phyloP scores from a whole-genome alignment of 2,113 vertebrate species.

The Phaethornis superciliosus region DNA sequence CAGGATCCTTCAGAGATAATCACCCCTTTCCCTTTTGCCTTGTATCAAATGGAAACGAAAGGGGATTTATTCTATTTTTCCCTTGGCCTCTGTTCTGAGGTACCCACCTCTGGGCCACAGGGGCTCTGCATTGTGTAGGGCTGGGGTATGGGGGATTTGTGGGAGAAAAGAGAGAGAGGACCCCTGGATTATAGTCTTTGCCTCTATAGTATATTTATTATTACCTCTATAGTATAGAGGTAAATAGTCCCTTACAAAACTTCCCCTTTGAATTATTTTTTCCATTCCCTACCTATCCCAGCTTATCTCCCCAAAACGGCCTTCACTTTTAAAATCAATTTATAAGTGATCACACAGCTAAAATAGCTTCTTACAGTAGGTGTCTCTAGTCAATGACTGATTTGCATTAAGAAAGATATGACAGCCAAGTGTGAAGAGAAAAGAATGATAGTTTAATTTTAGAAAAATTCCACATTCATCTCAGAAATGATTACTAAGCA shows the following conservation, averaged over 20 bases:
- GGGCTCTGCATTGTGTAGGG: neutral
- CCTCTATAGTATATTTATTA: too few relatives aligned
- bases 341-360: constrained; percentile 57
- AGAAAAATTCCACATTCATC: constrained; percentile 65
- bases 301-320: neutral
- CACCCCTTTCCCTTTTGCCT: neutral
- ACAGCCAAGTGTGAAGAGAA: constrained; percentile 63
- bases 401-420: constrained; percentile 69
- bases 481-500: constrained; percentile 73
- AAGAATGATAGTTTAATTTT: constrained; percentile 73
- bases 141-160: fast-evolving
- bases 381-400: constrained; percentile 71
- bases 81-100: neutral
- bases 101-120: neutral
- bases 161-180: neutral
- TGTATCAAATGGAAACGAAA: neutral
- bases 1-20: constrained; percentile 20
- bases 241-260: constrained; percentile 19
- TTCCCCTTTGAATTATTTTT: constrained; percentile 40
- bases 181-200: neutral
- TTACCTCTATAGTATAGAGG: too few relatives aligned
- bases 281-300: constrained; percentile 25
- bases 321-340: constrained; percentile 62
- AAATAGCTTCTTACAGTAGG: constrained; percentile 69
- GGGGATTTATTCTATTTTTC: neutral